Conservation (phyloP, 64 coral and sea anemone genomes). For the Montipora foliosa region DNA sequence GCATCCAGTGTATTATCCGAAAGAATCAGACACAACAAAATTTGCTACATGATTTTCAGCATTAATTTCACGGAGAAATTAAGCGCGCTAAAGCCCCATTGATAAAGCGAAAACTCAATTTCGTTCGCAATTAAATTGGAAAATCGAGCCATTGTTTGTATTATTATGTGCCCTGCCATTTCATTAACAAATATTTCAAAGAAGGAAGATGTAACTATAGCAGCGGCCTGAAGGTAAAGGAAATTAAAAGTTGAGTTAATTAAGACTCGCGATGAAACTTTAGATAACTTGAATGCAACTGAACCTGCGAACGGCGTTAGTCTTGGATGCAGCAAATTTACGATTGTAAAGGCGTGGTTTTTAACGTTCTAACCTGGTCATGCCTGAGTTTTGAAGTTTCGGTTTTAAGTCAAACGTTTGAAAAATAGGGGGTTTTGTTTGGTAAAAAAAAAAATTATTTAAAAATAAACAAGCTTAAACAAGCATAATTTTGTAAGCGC, state of each 20-base stretch:
- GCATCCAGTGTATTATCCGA: background rate
- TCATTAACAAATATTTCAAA: slow-evolving; percentile 54
- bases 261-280: slow-evolving; percentile 18
- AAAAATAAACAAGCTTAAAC: slow-evolving; percentile 46
- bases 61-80: slow-evolving; percentile 7
- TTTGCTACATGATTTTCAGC: background rate
- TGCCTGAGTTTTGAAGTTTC: slow-evolving; percentile 9
- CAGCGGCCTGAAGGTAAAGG: slow-evolving; percentile 10
- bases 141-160: slow-evolving; percentile 20
- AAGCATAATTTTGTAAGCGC: slow-evolving; percentile 1
- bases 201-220: slow-evolving; percentile 46
- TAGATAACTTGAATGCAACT: background rate
- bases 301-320: no score
- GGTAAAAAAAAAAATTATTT: slow-evolving; percentile 1
- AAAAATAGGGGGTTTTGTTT: slow-evolving; percentile 6
- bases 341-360: background rate
- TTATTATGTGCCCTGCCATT: slow-evolving; percentile 25
- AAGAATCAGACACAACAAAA: background rate
- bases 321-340: background rate
- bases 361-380: background rate
- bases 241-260: slow-evolving; percentile 28
- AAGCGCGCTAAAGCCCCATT: background rate
- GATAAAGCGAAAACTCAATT: slow-evolving; percentile 8
- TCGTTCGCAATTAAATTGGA: slow-evolving; percentile 34
- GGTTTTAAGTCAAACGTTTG: no score